Conservation (phyloP, 2,888 invertebrate species). For the Polymixis flavicincta region DNA sequence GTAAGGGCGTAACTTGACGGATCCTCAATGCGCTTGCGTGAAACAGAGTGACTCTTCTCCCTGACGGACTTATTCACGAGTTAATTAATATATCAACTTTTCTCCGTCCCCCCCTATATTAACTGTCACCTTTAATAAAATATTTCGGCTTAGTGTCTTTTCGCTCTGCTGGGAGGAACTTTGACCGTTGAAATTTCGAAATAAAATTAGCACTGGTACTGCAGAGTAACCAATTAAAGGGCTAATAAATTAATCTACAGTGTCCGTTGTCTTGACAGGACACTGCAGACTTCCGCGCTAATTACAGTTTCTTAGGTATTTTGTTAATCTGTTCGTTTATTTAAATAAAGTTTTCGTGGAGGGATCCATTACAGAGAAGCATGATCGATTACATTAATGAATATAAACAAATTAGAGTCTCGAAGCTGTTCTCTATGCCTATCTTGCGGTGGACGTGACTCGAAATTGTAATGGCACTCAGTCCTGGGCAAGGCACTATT, state of each 20-base stretch:
- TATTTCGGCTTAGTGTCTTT: constrained; percentile 77
- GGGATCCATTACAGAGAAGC: constrained; percentile 48
- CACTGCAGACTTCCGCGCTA: constrained; percentile 70
- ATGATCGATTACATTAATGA: constrained; percentile 62
- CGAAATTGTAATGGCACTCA: constrained; percentile 49
- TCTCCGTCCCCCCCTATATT: constrained; percentile 83
- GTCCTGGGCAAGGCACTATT: constrained; percentile 21
- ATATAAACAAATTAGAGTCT: constrained; percentile 56
- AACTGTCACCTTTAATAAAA: constrained; percentile 87
- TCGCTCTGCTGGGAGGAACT: constrained; percentile 54
- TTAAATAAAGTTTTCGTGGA: constrained; percentile 63
- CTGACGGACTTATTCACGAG: constrained; percentile 88
- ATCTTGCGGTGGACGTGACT: constrained; percentile 48
- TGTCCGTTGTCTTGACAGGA: constrained; percentile 69
- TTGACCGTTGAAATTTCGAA: constrained; percentile 57
- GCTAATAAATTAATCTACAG: constrained; percentile 76
- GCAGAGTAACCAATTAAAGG: constrained; percentile 70
- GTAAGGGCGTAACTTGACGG: constrained; percentile 83
- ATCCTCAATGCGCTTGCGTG: constrained; percentile 85
- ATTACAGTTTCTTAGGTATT: constrained; percentile 69
- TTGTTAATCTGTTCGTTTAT: constrained; percentile 72
- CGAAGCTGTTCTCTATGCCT: constrained; percentile 45
- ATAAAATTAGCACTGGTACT: constrained; percentile 59
- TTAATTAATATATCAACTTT: constrained; percentile 91
- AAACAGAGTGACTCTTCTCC: constrained; percentile 87